phyloP scores from a whole-genome alignment of 2,113 vertebrate species.

The Hippocampus mohnikei region DNA sequence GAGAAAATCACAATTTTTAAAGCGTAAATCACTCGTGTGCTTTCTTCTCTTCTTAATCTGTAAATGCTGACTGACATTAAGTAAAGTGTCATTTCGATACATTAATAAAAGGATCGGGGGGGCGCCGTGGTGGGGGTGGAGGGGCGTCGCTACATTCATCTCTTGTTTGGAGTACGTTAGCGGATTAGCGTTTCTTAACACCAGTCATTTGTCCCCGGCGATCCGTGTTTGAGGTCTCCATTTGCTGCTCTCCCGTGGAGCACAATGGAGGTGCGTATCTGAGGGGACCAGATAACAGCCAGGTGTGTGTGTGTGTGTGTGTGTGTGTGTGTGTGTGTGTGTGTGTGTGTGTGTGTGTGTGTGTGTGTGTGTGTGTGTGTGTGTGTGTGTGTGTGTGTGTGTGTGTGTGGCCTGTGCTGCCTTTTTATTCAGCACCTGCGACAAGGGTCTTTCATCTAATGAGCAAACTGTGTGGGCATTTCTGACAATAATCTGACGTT shows the following conservation, averaged over 20 bases:
- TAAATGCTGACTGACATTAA: conserved; percentile 14
- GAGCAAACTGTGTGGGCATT: no score
- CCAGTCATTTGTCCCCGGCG: conserved; percentile 61
- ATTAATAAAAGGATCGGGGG: conserved; percentile 37
- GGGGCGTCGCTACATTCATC: conserved; percentile 46
- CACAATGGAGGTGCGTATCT: conserved; percentile 66
- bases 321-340: conserved; percentile 12
- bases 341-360: conserved; percentile 6
- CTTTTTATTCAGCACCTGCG: background rate
- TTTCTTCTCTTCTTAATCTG: conserved; percentile 23
- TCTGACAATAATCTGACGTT: no score
- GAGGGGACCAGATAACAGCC: conserved; percentile 67
- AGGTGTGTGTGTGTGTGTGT: conserved; percentile 39
- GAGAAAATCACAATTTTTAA: background rate
- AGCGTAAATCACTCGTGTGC: background rate
- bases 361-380: conserved; percentile 31
- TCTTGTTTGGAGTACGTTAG: conserved; percentile 62
- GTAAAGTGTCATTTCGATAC: conserved; percentile 5
- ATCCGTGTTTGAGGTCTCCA: conserved; percentile 73
- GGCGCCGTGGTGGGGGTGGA: background rate
- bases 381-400: conserved; percentile 6
- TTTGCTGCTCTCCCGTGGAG: conserved; percentile 69
- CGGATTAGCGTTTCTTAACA: conserved; percentile 50
- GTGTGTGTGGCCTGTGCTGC: conserved; percentile 1
- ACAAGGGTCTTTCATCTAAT: background rate